These are phyloP conservation scores for Sakesphorus luctuosus DNA, from an alignment of 2,113 vertebrate species.

Conservation along the genomic window DNA sequence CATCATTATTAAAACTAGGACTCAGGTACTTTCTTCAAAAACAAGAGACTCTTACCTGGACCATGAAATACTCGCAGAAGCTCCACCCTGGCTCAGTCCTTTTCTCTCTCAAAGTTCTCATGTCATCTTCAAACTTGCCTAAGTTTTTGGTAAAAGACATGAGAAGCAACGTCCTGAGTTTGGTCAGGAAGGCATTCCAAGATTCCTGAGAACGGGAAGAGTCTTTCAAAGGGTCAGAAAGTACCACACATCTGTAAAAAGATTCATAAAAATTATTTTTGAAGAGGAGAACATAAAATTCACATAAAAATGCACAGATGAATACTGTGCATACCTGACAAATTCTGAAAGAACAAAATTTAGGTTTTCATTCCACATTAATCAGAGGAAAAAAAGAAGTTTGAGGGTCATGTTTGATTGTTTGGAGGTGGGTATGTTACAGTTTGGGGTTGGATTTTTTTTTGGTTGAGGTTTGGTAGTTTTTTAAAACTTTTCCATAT, in stretches of 20 bases:
- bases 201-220: constrained; percentile 98
- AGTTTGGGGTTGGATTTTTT: not conserved
- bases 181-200: constrained; percentile 95
- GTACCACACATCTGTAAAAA: constrained; percentile 89
- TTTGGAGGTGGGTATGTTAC: not conserved
- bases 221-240: constrained; percentile 96
- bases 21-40: not conserved
- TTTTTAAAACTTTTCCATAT: not conserved
- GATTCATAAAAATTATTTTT: not conserved
- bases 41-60: constrained; percentile 82
- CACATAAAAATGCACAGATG: not conserved
- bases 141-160: constrained; percentile 99
- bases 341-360: not conserved
- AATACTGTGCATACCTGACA: not conserved
- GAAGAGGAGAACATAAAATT: not conserved
- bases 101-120: constrained; percentile 96
- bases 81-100: constrained; percentile 97
- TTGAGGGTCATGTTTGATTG: not conserved
- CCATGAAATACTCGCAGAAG: constrained; percentile 99
- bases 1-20: not conserved
- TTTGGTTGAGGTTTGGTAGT: not conserved
- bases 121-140: constrained; percentile 97
- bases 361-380: not conserved
- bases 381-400: not conserved
- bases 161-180: constrained; percentile 94